A percentile compares a stretch with the other conserved stretches of the same genome.
These are phyloP conservation scores for Heloderma charlesbogerti DNA, from an alignment of 2,113 vertebrate species.

Conservation along the genomic window DNA sequence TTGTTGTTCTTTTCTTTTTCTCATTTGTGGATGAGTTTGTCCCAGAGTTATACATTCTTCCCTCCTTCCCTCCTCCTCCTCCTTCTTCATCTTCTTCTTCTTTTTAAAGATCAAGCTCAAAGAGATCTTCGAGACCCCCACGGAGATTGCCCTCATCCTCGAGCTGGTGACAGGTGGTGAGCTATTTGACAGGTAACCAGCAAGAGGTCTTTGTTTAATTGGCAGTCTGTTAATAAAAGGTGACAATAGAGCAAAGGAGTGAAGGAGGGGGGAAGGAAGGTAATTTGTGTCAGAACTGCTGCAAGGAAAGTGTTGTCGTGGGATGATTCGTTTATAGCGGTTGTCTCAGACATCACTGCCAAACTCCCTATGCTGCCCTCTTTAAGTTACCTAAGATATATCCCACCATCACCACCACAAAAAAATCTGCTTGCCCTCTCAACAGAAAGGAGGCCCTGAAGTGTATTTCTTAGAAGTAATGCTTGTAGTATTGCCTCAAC, in stretches of 20 bases:
- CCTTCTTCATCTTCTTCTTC: background rate
- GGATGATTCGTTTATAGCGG: background rate
- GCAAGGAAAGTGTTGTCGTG: background rate
- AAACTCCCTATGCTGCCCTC: background rate
- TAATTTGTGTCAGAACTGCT: background rate
- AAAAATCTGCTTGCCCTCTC: no score
- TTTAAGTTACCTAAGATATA: background rate
- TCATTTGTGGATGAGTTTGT: background rate
- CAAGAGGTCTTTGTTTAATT: background rate
- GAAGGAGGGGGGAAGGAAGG: background rate
- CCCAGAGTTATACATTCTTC: background rate
- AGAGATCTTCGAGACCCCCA: constrained; percentile 90
- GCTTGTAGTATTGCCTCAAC: no score
- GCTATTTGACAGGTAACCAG: constrained; percentile 87
- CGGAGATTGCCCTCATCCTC: constrained; percentile 86
- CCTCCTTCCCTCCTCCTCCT: background rate
- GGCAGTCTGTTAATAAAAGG: constrained; percentile 22
- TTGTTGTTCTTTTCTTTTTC: background rate
- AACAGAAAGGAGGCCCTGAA: background rate
- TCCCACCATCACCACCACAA: background rate
- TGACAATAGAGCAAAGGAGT: background rate
- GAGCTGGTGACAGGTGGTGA: constrained; percentile 92
- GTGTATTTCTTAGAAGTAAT: background rate
- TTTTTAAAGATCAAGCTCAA: constrained; percentile 87
- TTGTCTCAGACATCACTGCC: background rate